Conservation (phyloP, 1,140 invertebrate species). For the Zaprionus africanus region DNA sequence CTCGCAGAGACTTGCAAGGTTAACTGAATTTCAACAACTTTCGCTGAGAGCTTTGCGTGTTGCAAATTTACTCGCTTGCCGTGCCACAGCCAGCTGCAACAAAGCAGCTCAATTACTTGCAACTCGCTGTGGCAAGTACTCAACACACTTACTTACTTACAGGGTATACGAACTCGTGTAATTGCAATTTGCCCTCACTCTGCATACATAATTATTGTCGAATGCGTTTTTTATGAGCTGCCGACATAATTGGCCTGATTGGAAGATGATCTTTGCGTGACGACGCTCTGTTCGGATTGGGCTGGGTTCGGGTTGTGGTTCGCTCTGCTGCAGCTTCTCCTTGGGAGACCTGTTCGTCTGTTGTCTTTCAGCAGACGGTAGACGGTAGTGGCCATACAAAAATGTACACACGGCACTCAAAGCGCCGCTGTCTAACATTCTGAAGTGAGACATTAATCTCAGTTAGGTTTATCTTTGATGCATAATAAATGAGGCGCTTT, state of each 20-base stretch:
- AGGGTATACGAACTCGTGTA: constrained; percentile 23
- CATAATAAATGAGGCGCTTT: constrained; percentile 77
- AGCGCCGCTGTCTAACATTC: constrained; percentile 48
- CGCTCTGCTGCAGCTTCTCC: constrained; percentile 14
- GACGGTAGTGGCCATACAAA: constrained; percentile 24
- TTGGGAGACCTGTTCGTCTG: constrained; percentile 15
- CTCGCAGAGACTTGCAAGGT: constrained; percentile 52
- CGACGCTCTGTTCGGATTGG: constrained; percentile 17
- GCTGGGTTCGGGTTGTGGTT: neutral
- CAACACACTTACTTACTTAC: constrained; percentile 25
- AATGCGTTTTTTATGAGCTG: constrained; percentile 66
- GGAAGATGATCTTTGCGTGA: constrained; percentile 62
- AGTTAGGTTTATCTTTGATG: constrained; percentile 82
- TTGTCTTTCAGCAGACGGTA: constrained; percentile 13
- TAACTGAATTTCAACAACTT: constrained; percentile 77
- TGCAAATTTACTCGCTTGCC: constrained; percentile 39
- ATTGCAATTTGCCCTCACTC: constrained; percentile 38
- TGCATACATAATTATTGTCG: constrained; percentile 64
- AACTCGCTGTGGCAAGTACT: constrained; percentile 39
- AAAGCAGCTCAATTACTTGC: constrained; percentile 49
- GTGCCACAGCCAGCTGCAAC: constrained; percentile 51
- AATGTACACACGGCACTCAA: constrained; percentile 20
- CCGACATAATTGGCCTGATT: constrained; percentile 71
- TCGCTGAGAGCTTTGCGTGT: constrained; percentile 62
- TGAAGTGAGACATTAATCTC: constrained; percentile 82